Conservation (phyloP, 1,140 invertebrate genomes). For the Drosophila takahashii region DNA sequence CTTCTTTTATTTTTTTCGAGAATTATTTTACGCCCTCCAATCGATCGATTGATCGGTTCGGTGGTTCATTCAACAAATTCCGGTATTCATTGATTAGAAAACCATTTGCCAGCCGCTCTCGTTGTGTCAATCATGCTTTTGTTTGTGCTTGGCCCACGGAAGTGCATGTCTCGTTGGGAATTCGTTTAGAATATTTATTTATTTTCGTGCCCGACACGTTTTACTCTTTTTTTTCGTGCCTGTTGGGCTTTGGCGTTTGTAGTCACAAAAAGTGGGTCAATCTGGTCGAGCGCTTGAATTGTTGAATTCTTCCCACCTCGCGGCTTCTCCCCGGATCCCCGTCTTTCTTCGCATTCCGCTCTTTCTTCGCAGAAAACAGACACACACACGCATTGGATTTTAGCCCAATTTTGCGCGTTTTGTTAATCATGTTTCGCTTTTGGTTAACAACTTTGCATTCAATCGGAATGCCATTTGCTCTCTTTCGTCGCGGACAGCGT, state of each 20-base stretch:
- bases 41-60: not conserved
- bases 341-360: not conserved
- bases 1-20: not conserved
- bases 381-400: conserved; percentile 25
- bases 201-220: conserved; percentile 28
- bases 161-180: conserved; percentile 46
- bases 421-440: conserved; percentile 80
- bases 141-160: conserved; percentile 26
- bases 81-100: conserved; percentile 9
- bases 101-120: conserved; percentile 25
- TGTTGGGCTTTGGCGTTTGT: not conserved
- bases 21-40: conserved; percentile 5
- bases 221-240: conserved; percentile 2
- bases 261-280: conserved; percentile 34
- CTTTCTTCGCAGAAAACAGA: not conserved
- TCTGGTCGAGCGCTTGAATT: conserved; percentile 5
- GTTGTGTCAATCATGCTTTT: conserved; percentile 48
- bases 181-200: conserved; percentile 51
- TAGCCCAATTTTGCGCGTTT: conserved; percentile 71
- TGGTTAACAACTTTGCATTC: conserved; percentile 72
- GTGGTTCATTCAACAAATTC: conserved; percentile 5
- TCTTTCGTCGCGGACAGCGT: conserved; percentile 12
- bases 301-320: conserved; percentile 27
- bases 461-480: conserved; percentile 46
- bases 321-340: not conserved